Evolutionary conservation across 1,140 invertebrate genomes (phyloP).

Genomic region (Drosophila mayri): DNA sequence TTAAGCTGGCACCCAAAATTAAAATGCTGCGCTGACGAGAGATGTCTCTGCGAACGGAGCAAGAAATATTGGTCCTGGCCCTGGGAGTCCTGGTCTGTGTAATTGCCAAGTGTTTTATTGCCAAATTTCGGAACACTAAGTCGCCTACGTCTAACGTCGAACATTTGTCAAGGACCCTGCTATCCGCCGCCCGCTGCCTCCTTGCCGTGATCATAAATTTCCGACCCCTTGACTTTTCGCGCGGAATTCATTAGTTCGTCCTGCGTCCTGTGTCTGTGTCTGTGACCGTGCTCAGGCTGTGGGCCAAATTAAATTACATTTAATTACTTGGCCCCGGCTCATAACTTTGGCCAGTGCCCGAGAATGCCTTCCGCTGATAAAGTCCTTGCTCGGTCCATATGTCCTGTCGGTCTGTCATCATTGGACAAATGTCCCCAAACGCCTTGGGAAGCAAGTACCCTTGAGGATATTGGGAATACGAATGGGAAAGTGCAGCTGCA

Average conservation of each 20-base stretch:
- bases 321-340: conserved; percentile 70
- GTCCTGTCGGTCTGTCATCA: conserved; percentile 59
- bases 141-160: conserved; percentile 74
- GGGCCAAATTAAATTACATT: conserved; percentile 80
- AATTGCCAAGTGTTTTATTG: conserved; percentile 82
- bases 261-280: conserved; percentile 7
- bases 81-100: conserved; percentile 36
- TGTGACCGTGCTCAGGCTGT: conserved; percentile 34
- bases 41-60: conserved; percentile 49
- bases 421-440: conserved; percentile 61
- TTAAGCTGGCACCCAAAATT: conserved; percentile 68
- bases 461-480: conserved; percentile 36
- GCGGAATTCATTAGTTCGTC: conserved; percentile 78
- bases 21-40: conserved; percentile 69
- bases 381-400: conserved; percentile 25
- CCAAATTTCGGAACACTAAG: conserved; percentile 76
- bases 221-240: conserved; percentile 34
- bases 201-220: conserved; percentile 38
- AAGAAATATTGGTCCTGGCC: conserved; percentile 42
- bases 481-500: conserved; percentile 29
- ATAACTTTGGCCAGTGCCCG: conserved; percentile 62
- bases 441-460: conserved; percentile 33
- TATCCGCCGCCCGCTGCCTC: background rate
- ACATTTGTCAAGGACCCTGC: conserved; percentile 74
- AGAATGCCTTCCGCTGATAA: conserved; percentile 63